Percentiles rank a stretch among this genome's conserved stretches.
These are phyloP conservation scores for Aricia agestis DNA, from an alignment of 1,140 invertebrate genomes.

Conservation along the genomic window DNA sequence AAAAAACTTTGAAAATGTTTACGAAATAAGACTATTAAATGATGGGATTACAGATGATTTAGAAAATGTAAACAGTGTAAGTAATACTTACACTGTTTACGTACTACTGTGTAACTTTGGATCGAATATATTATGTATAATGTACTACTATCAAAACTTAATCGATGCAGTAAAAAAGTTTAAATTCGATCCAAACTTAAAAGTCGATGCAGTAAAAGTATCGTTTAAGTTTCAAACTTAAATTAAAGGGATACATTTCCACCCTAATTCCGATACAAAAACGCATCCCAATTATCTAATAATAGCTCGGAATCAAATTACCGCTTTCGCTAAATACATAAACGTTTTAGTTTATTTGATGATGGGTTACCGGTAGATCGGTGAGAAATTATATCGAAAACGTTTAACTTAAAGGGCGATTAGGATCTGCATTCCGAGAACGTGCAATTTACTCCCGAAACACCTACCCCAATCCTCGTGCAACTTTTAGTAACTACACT, in stretches of 20 bases:
- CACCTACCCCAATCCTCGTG: slow-evolving; percentile 19
- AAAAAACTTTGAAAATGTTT: no score
- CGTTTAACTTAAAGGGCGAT: slow-evolving; percentile 59
- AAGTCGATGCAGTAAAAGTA: no score
- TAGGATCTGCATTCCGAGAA: slow-evolving; percentile 45
- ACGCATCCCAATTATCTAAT: slow-evolving; percentile 52
- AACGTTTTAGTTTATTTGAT: slow-evolving; percentile 65
- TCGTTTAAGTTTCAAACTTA: background rate
- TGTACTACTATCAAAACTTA: no score
- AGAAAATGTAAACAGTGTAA: no score
- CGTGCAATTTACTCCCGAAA: slow-evolving; percentile 37
- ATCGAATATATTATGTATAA: no score
- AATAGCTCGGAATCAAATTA: slow-evolving; percentile 55
- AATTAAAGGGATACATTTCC: background rate
- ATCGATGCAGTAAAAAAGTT: no score
- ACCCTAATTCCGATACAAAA: slow-evolving; percentile 25
- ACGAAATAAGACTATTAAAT: no score
- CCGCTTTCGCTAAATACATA: slow-evolving; percentile 59
- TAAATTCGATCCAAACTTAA: background rate
- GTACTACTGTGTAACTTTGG: no score
- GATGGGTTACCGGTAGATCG: slow-evolving; percentile 47
- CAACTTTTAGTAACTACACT: background rate
- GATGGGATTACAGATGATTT: no score
- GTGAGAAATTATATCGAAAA: slow-evolving; percentile 61
- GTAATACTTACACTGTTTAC: no score